phyloP scores from a whole-genome alignment of 64 coral and sea anemone species.

The Montipora sp. region DNA sequence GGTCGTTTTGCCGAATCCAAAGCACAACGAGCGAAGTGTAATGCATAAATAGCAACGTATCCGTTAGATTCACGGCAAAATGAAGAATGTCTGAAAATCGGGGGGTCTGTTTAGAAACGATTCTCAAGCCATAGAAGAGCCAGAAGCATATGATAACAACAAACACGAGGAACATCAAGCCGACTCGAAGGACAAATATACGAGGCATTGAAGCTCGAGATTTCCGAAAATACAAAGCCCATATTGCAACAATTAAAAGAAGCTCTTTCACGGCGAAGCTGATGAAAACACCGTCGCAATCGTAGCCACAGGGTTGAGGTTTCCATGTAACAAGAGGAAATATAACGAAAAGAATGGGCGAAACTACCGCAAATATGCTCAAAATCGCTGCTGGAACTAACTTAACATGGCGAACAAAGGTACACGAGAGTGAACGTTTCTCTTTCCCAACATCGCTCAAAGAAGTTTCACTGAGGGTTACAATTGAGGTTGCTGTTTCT shows the following conservation, averaged over 20 bases:
- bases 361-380: conserved; percentile 70
- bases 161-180: conserved; percentile 78
- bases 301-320: conserved; percentile 70
- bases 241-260: conserved; percentile 85
- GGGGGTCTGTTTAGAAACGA: conserved; percentile 63
- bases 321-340: conserved; percentile 87
- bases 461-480: conserved; percentile 91
- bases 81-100: conserved; percentile 70
- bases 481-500: conserved; percentile 97
- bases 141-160: conserved; percentile 90
- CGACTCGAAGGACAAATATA: conserved; percentile 86
- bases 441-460: conserved; percentile 89
- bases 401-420: conserved; percentile 72
- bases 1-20: conserved; percentile 88
- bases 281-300: conserved; percentile 94
- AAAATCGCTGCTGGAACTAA: conserved; percentile 68
- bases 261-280: conserved; percentile 94
- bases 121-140: conserved; percentile 91
- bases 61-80: conserved; percentile 83
- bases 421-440: conserved; percentile 59
- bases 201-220: conserved; percentile 86
- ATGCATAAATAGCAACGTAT: conserved; percentile 89
- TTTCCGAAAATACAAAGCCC: conserved; percentile 97
- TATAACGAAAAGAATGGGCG: conserved; percentile 93
- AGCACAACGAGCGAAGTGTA: conserved; percentile 91